Base-by-base conservation (phyloP, 2,797 vertebrate species). In the Acipenser ruthenus region DNA sequence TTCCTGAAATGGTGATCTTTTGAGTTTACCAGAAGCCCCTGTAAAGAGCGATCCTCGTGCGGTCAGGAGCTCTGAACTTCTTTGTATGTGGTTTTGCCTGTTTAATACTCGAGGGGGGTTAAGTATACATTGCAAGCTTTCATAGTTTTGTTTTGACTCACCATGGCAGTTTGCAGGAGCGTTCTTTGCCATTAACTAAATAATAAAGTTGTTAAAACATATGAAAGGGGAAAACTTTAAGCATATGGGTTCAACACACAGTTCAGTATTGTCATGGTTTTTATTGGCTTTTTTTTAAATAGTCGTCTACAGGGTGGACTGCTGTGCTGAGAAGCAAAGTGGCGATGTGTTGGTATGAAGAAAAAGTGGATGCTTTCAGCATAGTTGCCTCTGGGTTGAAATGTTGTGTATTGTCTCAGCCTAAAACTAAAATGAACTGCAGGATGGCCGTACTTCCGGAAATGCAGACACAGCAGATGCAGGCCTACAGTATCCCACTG, bases 341-440 rank as follows among this genome's bases (percentile, higher is more conserved):
- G 55, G 13, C 9, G 55, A 58, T 11, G 55, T 11, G 55, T 2
- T 6, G 9, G 5, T 58, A n/a, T 58, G 55, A 10, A 58, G 55
- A n/a, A 58, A 58, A 37, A 37, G 23, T 37, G 23, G 23, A 37
- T 37, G 23, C 23, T 37, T 37, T 37, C 23, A 37, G 23, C 23
- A 37, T 37, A 37, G 23, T 18, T 18, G 15, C 15, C 15, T 68
- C 67, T 4, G 70, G 1, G 74, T 72, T 78, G 75, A 81, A 65
- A 72, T 70, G 79, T 67, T 66, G 73, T 77, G 75, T 71, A 72
- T 80, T 79, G 74, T 71, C 66, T 70, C 64, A 73, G 70, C 52
- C 55, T 65, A 52, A 58, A 64, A 71, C 68, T 69, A 60, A 69
- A 65, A 13, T 47, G 11, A 60, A 65, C 47, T 18, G 56, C 55